These are phyloP conservation scores for Odobenus rosmarus DNA, from an alignment of 2,113 vertebrate genomes.

Conservation along the genomic window DNA sequence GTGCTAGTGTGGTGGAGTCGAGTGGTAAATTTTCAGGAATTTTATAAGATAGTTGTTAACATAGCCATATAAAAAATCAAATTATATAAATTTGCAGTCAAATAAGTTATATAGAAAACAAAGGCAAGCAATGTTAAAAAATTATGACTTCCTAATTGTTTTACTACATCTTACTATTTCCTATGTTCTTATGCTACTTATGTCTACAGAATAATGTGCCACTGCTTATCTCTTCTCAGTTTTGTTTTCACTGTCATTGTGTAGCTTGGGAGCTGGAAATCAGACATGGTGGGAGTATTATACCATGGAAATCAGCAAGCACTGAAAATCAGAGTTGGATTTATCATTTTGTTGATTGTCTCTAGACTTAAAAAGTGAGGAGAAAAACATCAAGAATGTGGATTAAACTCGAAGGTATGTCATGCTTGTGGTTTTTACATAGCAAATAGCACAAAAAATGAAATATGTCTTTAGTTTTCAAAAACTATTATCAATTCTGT, in stretches of 20 bases:
- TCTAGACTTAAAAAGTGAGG: background rate
- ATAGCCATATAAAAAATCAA: background rate
- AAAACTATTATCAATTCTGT: background rate
- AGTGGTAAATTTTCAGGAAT: background rate
- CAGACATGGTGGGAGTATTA: background rate
- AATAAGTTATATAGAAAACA: background rate
- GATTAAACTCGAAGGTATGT: background rate
- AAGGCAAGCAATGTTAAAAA: background rate
- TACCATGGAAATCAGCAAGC: background rate
- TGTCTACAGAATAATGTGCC: background rate
- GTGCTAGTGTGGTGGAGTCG: background rate
- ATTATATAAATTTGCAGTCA: background rate
- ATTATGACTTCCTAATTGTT: background rate
- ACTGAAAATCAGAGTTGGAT: background rate
- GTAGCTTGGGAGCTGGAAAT: background rate
- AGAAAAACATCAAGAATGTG: background rate
- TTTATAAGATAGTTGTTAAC: background rate
- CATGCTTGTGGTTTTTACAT: background rate
- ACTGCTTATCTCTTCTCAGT: background rate
- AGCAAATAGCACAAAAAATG: background rate
- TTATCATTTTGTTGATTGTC: background rate
- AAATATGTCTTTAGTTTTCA: background rate
- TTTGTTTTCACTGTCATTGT: background rate
- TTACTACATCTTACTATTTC: background rate
- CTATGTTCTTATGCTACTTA: background rate